Base-by-base conservation (phyloP, 2,797 vertebrate genomes). In the Helicolenus hilgendorfi region DNA sequence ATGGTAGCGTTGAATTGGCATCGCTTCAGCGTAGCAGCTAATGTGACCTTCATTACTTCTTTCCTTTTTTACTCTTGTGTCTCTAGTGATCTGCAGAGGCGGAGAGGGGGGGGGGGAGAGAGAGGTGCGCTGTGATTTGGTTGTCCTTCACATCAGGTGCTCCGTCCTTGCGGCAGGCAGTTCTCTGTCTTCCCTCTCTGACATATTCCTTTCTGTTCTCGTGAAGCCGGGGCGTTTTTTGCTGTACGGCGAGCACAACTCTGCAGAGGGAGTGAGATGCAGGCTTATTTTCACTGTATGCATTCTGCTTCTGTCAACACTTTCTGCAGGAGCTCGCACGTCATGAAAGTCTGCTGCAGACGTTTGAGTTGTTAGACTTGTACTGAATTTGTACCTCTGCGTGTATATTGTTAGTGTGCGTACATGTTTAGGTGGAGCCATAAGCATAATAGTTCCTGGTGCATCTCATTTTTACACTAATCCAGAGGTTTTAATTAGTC, bases 81-180 rank as follows among this genome's bases (percentile, higher is more conserved):
- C 89, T 92, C 84, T 71, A 58, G 86, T 81, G 89, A 92, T 91
- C 83, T 79, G 86, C 60, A 89, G 80, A 92, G 88, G 69, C 3
- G 2, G 69, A 78, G 64, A 75, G 72, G 59, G 65, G 69, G 53
- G 67, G 68, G 27, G 65, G 7, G 65, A 63, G 49, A 59, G 55
- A 36, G 72, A 36, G 79, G 65, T 83, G 78, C 14, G 3, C 85
- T 84, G 77, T 85, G 88, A 91, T 91, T 90, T 79, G 72, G 56
- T 92, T 81, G 94, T 87, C 95, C 94, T 96, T 95, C 95, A 92
- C 77, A 86, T 88, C 87, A 88, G 87, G 81, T 83, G 76, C 81
- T 86, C 69, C 0, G 86, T 94, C 96, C 95, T 94, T 96, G 95
- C 84, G 64, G 87, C 84, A 91, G 84, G 78, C 90, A 82, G 72